phyloP scores from a whole-genome alignment of 2,113 vertebrate species.

The Cinclus mexicanus region DNA sequence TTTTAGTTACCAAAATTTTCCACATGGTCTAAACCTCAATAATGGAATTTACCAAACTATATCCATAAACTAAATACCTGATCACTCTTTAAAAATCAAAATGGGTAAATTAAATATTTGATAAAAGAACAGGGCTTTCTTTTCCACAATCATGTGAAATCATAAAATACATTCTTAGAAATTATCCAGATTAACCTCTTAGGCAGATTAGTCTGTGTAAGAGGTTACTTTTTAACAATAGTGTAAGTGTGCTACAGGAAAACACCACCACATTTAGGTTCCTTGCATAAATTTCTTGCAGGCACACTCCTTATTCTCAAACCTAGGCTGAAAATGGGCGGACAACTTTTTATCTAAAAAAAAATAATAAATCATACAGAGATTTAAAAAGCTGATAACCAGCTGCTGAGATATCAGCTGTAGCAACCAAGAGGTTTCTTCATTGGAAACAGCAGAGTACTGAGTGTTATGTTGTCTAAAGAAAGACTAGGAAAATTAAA shows the following conservation, averaged over 20 bases:
- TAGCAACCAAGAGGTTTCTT: neutral
- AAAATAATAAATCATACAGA: neutral
- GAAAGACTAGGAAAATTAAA: neutral
- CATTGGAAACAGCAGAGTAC: neutral
- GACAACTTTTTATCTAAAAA: neutral
- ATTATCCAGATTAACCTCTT: neutral
- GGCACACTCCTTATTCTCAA: neutral
- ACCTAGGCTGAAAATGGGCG: neutral
- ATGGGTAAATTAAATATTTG: neutral
- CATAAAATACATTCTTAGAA: neutral
- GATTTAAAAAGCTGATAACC: neutral
- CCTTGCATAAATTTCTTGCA: neutral
- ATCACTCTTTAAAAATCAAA: neutral
- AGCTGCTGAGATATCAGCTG: neutral
- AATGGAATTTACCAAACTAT: neutral
- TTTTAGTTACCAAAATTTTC: neutral
- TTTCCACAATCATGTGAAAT: neutral
- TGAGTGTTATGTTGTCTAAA: neutral
- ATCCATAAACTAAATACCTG: neutral
- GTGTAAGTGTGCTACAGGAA: neutral
- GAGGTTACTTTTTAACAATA: neutral
- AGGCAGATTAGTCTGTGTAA: neutral
- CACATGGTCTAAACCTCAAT: neutral
- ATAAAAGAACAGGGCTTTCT: neutral
- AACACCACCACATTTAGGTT: neutral